Evolutionary conservation across 2,888 invertebrate species (phyloP).

Genomic region (Syrista parreyssii): DNA sequence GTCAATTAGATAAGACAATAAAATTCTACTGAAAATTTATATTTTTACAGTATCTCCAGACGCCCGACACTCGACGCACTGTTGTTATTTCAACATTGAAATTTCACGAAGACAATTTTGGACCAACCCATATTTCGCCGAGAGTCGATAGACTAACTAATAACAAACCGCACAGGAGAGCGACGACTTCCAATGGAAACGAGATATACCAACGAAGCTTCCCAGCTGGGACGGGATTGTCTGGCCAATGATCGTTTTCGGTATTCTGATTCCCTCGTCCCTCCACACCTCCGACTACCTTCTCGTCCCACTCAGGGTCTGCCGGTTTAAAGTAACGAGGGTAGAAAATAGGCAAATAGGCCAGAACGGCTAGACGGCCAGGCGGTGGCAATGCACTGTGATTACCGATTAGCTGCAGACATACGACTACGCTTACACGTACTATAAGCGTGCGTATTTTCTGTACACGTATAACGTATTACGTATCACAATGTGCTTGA

Average conservation of each 20-base stretch:
- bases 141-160: neutral
- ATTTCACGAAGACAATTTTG: neutral
- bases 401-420: constrained; percentile 48
- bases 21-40: neutral
- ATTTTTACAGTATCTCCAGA: too few species aligned
- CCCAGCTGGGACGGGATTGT: neutral
- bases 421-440: neutral
- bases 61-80: neutral
- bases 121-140: neutral
- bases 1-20: neutral
- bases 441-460: neutral
- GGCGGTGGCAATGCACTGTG: constrained; percentile 51
- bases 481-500: neutral
- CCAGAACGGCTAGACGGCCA: constrained; percentile 49
- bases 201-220: neutral
- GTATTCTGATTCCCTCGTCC: neutral
- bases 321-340: constrained; percentile 27
- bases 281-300: too few species aligned
- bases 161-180: neutral
- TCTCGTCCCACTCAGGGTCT: neutral
- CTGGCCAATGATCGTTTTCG: neutral
- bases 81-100: neutral
- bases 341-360: constrained; percentile 59
- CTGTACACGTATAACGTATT: neutral
- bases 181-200: neutral